Evolutionary conservation across 53 echinoderm and acorn worm species (phyloP).

Genomic region (Mesocentrotus franciscanus): DNA sequence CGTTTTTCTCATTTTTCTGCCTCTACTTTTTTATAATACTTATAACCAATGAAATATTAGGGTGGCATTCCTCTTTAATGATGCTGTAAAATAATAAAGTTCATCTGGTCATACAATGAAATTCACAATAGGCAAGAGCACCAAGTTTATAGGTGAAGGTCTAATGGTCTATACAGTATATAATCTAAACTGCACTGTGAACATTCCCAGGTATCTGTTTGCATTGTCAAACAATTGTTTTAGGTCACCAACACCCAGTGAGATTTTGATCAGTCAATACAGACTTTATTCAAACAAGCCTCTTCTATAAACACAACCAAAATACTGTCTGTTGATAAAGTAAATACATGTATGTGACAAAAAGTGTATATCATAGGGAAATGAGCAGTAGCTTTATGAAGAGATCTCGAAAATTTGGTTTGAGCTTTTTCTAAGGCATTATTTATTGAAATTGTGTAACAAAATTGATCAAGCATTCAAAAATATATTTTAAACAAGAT

Average conservation of each 20-base stretch:
- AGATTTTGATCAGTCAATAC: constrained; percentile 35
- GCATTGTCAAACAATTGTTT: constrained; percentile 8
- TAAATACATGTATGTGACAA: too few species aligned
- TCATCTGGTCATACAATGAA: not conserved
- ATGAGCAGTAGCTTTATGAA: not conserved
- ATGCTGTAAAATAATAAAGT: not conserved
- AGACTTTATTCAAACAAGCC: constrained; percentile 46
- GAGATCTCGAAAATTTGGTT: not conserved
- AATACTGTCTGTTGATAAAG: too few species aligned
- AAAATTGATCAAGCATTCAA: too few species aligned
- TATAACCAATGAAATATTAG: too few species aligned
- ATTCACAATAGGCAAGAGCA: not conserved
- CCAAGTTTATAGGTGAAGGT: not conserved
- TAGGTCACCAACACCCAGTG: constrained; percentile 13
- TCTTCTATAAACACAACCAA: not conserved
- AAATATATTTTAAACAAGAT: too few species aligned
- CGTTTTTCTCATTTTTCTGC: too few species aligned
- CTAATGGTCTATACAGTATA: too few species aligned
- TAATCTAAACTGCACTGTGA: not conserved
- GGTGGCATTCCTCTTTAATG: not conserved
- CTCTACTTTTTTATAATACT: too few species aligned
- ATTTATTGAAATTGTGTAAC: too few species aligned
- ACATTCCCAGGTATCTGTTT: not conserved
- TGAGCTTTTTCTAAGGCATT: not conserved
- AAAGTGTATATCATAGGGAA: too few species aligned